Base-by-base conservation (phyloP, 1,140 invertebrate species). In the Patella vulgata region DNA sequence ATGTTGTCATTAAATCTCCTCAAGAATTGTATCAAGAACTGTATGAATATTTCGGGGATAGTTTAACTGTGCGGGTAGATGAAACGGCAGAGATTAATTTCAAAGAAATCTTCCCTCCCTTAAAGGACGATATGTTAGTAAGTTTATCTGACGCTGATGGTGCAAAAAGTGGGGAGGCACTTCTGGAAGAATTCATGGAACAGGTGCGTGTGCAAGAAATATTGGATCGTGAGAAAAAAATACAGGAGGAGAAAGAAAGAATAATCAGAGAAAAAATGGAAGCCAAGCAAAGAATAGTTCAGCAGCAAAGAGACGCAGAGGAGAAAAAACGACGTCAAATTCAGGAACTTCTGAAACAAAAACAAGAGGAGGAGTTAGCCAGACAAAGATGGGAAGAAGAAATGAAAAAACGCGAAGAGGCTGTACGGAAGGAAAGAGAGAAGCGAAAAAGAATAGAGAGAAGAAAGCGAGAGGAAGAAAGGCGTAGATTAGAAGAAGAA, bases 21-120 rank as follows among this genome's bases (percentile, higher is more conserved):
- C n/a, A 51, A 9, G 50, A 73, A 17, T 67, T 84, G n/a, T 82
- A 82, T 56, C 58, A 27, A 46, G 68, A 82, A 51, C 68, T 83
- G 55, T 75, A 71, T 39, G 74, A 78, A 42, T 78, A 75, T 65
- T 83, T 83, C 75, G 82, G 82, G 36, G 82, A 83, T 53, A 68
- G 70, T 56, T 59, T 84, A 28, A 56, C 74, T 5, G 58, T 70
- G 17, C 63, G 65, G 28, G 55, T 83, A 4, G 77, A 78, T 27
- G 39, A 63, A 54, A 59, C 71, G 12, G 55, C 57, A n/a, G 58
- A 66, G 43, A 28, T 74, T 25, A 71, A 68, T 19, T 19, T 58
- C 46, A 48, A 51, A 23, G 54, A 56, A 28, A 68, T 78, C 40
- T 77, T 69, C 43, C 57, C 58, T 36, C 58, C 55, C 48, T 51